Evolutionary conservation across 1,140 invertebrate genomes (phyloP).

Genomic region (Scaptomyza hsui): DNA sequence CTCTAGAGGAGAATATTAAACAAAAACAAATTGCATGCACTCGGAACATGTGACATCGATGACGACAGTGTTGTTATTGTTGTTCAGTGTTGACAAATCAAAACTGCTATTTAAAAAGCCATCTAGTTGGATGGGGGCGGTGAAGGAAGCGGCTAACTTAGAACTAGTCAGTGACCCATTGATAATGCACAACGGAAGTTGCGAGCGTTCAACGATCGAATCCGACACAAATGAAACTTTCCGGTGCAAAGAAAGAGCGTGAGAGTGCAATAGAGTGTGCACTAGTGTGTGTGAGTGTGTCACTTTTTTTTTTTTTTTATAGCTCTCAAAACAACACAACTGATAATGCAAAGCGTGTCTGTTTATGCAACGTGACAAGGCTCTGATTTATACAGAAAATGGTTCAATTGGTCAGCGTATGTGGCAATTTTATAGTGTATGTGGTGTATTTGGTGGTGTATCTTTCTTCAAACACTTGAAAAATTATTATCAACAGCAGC

Average conservation of each 20-base stretch:
- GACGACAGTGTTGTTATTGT: conserved; percentile 31
- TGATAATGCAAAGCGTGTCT: conserved; percentile 17
- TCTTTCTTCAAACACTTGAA: conserved; percentile 13
- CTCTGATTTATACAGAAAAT: conserved; percentile 4
- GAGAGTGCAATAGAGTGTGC: conserved; percentile 10
- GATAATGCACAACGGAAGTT: conserved; percentile 73
- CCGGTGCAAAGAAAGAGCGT: conserved; percentile 5
- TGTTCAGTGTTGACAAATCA: conserved; percentile 45
- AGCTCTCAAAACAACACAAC: not conserved
- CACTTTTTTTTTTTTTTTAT: not conserved
- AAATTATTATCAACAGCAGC: conserved; percentile 21
- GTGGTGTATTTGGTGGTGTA: too few species aligned
- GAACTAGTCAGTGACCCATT: conserved; percentile 61
- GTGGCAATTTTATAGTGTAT: not conserved
- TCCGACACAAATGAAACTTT: conserved; percentile 29
- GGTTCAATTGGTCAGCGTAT: conserved; percentile 9
- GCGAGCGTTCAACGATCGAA: conserved; percentile 13
- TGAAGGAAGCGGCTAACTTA: not conserved
- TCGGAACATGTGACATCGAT: conserved; percentile 69
- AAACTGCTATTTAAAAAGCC: not conserved
- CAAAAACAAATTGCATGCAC: conserved; percentile 52
- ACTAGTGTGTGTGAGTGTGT: not conserved
- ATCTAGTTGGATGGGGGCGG: not conserved
- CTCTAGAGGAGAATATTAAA: conserved; percentile 14
- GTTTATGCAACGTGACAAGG: conserved; percentile 25